Percentiles rank a stretch among this genome's conserved stretches.
Conservation (phyloP, 2,797 vertebrate genomes). For the Gallinago nigripennis region DNA sequence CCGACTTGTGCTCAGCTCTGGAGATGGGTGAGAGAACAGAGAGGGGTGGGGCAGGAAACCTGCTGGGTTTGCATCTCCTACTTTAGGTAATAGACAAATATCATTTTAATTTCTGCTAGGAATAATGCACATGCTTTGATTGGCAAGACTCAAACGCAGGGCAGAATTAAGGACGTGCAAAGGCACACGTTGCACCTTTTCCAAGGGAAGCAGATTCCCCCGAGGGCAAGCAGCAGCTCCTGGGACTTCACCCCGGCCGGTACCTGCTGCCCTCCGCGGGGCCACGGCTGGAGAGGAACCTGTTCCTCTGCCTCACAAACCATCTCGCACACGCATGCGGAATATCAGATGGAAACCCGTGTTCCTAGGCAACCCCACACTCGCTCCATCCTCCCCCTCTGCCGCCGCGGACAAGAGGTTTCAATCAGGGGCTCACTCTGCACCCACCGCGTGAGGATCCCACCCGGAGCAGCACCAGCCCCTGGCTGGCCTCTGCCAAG, state of each 20-base stretch:
- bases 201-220: not conserved
- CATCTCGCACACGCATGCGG: not conserved
- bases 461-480: not conserved
- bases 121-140: not conserved
- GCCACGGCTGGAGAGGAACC: not conserved
- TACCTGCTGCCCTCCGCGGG: not conserved
- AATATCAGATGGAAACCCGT: not conserved
- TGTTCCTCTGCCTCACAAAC: not conserved
- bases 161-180: not conserved
- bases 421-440: not conserved
- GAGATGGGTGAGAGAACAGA: not conserved
- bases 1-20: not conserved
- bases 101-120: not conserved
- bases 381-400: not conserved
- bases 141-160: not conserved
- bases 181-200: rapidly evolving
- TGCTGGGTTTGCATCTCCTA: not conserved
- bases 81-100: not conserved
- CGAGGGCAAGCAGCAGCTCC: not conserved
- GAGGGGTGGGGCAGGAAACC: not conserved
- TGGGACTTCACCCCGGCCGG: not conserved
- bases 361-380: constrained; percentile 33
- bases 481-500: not conserved
- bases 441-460: rapidly evolving
- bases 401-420: not conserved